Conservation (phyloP, 2,113 vertebrate genomes). For the Anhinga rufa region DNA sequence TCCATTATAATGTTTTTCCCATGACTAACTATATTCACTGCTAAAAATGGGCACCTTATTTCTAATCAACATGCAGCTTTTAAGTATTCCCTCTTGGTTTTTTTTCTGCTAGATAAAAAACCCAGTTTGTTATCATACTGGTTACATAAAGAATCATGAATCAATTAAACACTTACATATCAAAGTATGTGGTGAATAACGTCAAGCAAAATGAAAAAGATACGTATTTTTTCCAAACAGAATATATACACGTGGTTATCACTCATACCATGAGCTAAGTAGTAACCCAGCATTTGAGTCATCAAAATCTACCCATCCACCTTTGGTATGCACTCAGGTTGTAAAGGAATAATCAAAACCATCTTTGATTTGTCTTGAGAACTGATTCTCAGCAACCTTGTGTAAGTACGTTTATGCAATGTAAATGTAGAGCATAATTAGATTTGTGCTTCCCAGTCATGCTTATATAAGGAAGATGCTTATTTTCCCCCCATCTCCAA, state of each 20-base stretch:
- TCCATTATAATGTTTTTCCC: neutral
- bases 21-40: neutral
- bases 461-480: neutral
- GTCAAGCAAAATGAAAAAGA: neutral
- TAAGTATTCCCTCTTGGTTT: neutral
- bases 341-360: neutral
- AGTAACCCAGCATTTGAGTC: neutral
- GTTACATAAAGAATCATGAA: neutral
- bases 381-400: neutral
- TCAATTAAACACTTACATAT: neutral
- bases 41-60: neutral
- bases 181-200: neutral
- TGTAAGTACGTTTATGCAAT: neutral
- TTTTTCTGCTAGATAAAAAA: neutral
- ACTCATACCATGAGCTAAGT: neutral
- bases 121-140: accelerated
- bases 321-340: neutral
- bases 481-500: neutral
- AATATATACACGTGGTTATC: neutral
- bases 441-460: neutral
- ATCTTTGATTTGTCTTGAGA: neutral
- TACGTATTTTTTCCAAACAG: neutral
- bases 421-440: neutral
- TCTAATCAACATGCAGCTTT: neutral
- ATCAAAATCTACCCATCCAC: neutral